Conservation (phyloP, 2,888 invertebrate species). For the Trissolcus brochymenae region DNA sequence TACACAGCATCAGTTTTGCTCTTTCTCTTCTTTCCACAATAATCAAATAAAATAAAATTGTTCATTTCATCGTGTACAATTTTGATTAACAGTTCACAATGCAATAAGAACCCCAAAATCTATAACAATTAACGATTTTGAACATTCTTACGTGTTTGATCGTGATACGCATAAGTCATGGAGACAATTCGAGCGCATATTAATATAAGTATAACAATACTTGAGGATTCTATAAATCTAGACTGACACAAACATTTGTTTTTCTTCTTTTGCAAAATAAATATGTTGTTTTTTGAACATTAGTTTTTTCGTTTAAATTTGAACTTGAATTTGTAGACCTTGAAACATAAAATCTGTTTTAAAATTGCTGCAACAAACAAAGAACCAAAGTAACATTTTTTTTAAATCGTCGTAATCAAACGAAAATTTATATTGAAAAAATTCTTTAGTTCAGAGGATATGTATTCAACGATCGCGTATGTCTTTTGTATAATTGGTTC, state of each 20-base stretch:
- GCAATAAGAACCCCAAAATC: conserved; percentile 13
- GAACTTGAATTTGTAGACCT: no score
- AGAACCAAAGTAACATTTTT: no score
- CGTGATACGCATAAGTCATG: conserved; percentile 34
- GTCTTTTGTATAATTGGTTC: no score
- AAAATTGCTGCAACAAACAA: no score
- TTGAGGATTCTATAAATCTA: conserved; percentile 19
- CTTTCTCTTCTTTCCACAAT: not conserved
- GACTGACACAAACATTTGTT: conserved; percentile 30
- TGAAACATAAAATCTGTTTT: no score
- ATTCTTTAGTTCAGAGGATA: no score
- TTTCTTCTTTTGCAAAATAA: no score
- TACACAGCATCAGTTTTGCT: conserved; percentile 3
- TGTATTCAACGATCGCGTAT: no score
- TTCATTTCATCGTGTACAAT: conserved; percentile 14
- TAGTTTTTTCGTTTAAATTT: no score
- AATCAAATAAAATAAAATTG: conserved; percentile 10
- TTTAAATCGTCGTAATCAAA: no score
- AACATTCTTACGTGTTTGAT: conserved; percentile 16
- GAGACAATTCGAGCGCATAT: conserved; percentile 39
- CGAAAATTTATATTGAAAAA: no score
- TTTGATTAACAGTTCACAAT: conserved; percentile 9
- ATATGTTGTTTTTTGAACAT: no score
- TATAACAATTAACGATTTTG: conserved; percentile 13
- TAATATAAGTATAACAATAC: conserved; percentile 33